A percentile compares a stretch with the other conserved stretches of the same genome.
These are phyloP conservation scores for Epiblema foenella DNA, from an alignment of 2,888 invertebrate species.

Conservation along the genomic window DNA sequence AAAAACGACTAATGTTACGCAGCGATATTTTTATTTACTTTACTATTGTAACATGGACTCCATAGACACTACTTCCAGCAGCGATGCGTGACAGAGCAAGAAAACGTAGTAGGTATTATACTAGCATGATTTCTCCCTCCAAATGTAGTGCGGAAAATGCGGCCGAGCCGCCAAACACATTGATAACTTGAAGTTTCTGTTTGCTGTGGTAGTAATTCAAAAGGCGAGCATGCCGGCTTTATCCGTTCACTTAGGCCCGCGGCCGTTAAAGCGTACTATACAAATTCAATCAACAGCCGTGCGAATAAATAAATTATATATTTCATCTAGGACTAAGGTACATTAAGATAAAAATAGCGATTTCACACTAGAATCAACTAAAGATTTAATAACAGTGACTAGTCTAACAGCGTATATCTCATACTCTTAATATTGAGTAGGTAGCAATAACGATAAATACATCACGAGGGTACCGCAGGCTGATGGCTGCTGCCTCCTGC, in stretches of 20 bases:
- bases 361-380: slow-evolving; percentile 80
- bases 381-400: slow-evolving; percentile 82
- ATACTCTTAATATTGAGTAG: slow-evolving; percentile 75
- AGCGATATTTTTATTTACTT: no score
- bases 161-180: neutral
- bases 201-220: slow-evolving; percentile 8
- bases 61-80: neutral
- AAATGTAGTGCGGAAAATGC: neutral
- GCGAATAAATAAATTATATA: slow-evolving; percentile 76
- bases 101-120: neutral
- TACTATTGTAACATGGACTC: neutral
- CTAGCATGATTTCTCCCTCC: no score
- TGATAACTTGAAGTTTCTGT: neutral
- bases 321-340: slow-evolving; percentile 67
- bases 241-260: slow-evolving; percentile 53
- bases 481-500: slow-evolving; percentile 28
- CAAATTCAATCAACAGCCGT: slow-evolving; percentile 58
- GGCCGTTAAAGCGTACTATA: slow-evolving; percentile 25
- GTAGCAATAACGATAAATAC: slow-evolving; percentile 78
- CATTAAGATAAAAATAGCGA: slow-evolving; percentile 73
- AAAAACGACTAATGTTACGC: neutral
- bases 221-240: slow-evolving; percentile 4
- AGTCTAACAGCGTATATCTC: slow-evolving; percentile 79
- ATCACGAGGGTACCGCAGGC: slow-evolving; percentile 66
- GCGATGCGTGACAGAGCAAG: neutral